Evolutionary conservation across 2,797 vertebrate species (phyloP), one percentile per base, ranked within the genome.

Genomic region (Diceros bicornis): DNA sequence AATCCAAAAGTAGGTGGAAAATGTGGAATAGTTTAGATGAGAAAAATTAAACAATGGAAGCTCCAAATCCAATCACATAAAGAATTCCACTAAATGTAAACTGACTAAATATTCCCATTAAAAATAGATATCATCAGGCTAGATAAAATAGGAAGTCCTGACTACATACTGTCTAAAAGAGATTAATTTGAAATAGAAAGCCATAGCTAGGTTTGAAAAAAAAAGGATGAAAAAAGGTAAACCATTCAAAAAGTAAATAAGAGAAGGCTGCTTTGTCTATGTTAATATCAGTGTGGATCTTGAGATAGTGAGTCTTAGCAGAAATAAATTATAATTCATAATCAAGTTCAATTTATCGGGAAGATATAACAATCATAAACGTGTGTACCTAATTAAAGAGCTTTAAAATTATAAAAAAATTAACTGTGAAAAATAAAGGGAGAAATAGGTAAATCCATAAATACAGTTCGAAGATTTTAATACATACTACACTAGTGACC

Each of bases 111-210:
- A 72, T 41, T 52, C 3, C 8, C n/a, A 79, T 77, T 88, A 92
- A 59, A 85, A 81, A 32, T n/a, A 61, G 27, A 71, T 69, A 68
- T 44, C 1, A 74, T 64, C 8, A 96, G 13, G 52, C 21, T 32
- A 94, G 68, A 78, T 61, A 44, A 71, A 92, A 66, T 14, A 92
- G 52, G 29, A 32, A 79, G 18, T 85, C 4, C 1, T 1, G 59
- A n/a, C 8, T 57, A 32, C 0, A 61, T 57, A 37, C 4, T 21
- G 2, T n/a, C 32, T 79, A 50, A 55, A 44, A 44, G 32, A 93
- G 14, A 78, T 78, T 87, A 68, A 72, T 79, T 68, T 94, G 29
- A 96, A 72, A 85, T 74, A 47, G 41, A 74, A 90, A 77, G 9
- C 34, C 1, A 81, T 32, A 62, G 34, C 17, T 69, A 59, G 34